These are phyloP conservation scores for Pristionchus exspectatus DNA, from an alignment of 2,888 invertebrate genomes.

Conservation along the genomic window DNA sequence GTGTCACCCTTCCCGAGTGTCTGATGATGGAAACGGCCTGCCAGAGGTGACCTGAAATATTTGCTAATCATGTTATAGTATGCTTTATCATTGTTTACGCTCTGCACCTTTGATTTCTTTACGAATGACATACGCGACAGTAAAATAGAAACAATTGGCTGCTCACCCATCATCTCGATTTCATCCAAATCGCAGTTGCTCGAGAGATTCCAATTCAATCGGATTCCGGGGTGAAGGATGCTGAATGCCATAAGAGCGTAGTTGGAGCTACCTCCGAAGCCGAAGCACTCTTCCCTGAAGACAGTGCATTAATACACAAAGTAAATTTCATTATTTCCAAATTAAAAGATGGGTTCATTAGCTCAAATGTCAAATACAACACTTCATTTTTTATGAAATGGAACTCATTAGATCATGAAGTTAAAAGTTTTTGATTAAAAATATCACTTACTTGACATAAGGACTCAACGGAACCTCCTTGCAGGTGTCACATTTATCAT, in stretches of 20 bases:
- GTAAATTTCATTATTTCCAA: no score
- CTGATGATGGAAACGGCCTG: neutral
- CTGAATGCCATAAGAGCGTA: neutral
- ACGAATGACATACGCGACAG: no score
- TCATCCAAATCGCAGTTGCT: neutral
- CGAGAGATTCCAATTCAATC: neutral
- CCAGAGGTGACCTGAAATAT: neutral
- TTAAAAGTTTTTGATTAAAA: no score
- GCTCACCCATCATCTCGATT: neutral
- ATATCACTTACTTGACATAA: neutral
- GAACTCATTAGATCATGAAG: no score
- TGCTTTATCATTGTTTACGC: no score
- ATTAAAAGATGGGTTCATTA: no score
- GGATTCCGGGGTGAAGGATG: neutral
- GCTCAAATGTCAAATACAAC: no score
- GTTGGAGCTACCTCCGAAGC: neutral
- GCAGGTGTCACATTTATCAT: neutral
- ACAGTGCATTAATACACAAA: neutral
- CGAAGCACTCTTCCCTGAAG: constrained; percentile 5
- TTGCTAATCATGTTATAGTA: no score
- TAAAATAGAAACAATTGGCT: neutral
- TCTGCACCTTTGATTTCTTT: no score
- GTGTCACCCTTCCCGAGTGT: neutral
- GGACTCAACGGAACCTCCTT: neutral
- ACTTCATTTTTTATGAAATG: no score